phyloP scores from a whole-genome alignment of 2,888 invertebrate species.

The Stegophylla sp. region DNA sequence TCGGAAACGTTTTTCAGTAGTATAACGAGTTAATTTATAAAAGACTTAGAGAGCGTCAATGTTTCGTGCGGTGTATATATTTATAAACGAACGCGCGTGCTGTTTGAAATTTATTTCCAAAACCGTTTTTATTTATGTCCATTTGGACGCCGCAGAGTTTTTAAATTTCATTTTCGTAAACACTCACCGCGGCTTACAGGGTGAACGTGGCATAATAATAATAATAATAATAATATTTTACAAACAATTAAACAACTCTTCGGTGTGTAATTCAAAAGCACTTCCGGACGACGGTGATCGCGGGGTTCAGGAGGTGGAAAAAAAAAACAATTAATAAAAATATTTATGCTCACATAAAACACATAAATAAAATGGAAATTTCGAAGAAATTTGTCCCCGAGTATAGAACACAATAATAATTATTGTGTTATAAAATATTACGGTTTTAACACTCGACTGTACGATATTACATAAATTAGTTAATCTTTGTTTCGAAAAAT shows the following conservation, averaged over 20 bases:
- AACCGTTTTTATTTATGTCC: not conserved
- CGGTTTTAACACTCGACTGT: no score
- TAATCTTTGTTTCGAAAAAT: no score
- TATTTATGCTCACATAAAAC: not conserved
- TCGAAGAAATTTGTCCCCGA: no score
- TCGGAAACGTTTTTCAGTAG: not conserved
- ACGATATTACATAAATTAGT: no score
- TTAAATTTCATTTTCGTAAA: not conserved
- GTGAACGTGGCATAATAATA: not conserved
- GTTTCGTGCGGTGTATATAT: not conserved
- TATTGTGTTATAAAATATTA: no score
- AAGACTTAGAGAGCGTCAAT: not conserved
- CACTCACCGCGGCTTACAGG: not conserved
- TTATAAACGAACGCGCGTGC: not conserved
- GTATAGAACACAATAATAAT: no score
- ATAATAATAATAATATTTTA: not conserved
- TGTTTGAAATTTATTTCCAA: not conserved
- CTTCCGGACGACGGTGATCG: not conserved
- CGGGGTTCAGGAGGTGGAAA: not conserved
- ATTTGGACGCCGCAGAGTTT: not conserved
- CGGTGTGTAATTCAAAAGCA: not conserved
- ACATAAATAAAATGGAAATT: not conserved
- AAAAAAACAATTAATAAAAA: not conserved
- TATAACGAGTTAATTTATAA: not conserved
- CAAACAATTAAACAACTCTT: slow-evolving; percentile 8